phyloP scores from a whole-genome alignment of 2,113 vertebrate species.

The Oreochromis tanganicae region DNA sequence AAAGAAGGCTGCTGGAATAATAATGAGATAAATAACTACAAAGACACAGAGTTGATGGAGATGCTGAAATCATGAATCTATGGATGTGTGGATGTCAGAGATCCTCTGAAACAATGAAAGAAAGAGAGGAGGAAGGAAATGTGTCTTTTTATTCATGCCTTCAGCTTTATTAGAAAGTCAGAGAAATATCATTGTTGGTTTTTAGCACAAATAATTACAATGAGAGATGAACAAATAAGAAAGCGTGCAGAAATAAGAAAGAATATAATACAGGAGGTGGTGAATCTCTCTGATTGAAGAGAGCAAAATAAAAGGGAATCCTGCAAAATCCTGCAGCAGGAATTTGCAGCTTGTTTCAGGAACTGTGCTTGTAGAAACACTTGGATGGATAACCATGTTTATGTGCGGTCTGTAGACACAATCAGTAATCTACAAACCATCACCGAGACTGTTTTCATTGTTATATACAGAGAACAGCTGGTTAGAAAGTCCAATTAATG shows the following conservation, averaged over 20 bases:
- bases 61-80: neutral
- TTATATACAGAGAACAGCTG: too few species aligned
- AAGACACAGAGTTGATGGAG: neutral
- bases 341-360: neutral
- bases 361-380: fast-evolving
- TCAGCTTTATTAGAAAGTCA: neutral
- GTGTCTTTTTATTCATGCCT: neutral
- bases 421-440: too few species aligned
- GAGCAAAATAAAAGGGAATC: neutral
- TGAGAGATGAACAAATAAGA: neutral
- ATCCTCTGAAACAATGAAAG: neutral
- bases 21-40: neutral
- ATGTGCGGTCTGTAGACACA: too few species aligned
- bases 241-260: neutral
- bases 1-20: neutral
- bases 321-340: neutral
- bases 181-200: neutral
- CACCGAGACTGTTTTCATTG: too few species aligned
- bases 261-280: neutral
- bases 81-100: neutral
- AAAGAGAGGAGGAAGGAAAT: neutral
- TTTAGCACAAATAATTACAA: neutral
- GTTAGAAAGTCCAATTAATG: neutral
- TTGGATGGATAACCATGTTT: too few species aligned
- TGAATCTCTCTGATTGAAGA: neutral